A percentile compares a stretch with the other conserved stretches of the same genome.
Evolutionary conservation across 2,113 vertebrate species (phyloP).

Genomic region (Xiphophorus couchianus): DNA sequence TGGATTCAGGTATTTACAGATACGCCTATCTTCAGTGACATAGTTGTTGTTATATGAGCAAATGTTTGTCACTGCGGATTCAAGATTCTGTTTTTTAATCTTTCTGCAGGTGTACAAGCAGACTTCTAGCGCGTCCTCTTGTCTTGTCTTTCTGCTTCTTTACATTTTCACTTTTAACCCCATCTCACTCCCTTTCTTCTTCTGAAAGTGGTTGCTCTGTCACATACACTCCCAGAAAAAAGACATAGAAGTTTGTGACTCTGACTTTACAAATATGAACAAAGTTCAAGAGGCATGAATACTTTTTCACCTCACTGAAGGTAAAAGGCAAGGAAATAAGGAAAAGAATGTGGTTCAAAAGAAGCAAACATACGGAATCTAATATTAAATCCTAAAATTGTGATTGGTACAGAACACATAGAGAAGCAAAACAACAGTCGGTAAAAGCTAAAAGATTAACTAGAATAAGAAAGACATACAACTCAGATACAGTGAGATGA

Average conservation of each 20-base stretch:
- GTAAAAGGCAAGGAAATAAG: not conserved
- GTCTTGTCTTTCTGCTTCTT: no score
- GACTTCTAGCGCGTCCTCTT: no score
- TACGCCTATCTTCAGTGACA: no score
- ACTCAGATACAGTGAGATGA: slow-evolving; percentile 22
- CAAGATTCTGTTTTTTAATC: no score
- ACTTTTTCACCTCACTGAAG: not conserved
- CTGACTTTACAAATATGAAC: not conserved
- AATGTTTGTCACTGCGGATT: no score
- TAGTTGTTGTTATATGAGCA: no score
- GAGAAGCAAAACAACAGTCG: not conserved
- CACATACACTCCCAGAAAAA: not conserved
- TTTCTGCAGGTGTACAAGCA: no score
- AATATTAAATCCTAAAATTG: not conserved
- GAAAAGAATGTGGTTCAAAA: not conserved
- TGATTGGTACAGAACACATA: not conserved
- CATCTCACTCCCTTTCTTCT: no score
- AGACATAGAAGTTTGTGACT: not conserved
- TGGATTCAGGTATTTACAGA: no score
- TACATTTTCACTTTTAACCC: no score
- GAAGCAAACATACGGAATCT: not conserved
- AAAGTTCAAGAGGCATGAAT: not conserved
- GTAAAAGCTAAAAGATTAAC: not conserved
- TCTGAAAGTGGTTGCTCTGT: no score
- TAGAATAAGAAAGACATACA: slow-evolving; percentile 1